Conservation (phyloP, 2,888 invertebrate species). For the Scaptomyza reducta region DNA sequence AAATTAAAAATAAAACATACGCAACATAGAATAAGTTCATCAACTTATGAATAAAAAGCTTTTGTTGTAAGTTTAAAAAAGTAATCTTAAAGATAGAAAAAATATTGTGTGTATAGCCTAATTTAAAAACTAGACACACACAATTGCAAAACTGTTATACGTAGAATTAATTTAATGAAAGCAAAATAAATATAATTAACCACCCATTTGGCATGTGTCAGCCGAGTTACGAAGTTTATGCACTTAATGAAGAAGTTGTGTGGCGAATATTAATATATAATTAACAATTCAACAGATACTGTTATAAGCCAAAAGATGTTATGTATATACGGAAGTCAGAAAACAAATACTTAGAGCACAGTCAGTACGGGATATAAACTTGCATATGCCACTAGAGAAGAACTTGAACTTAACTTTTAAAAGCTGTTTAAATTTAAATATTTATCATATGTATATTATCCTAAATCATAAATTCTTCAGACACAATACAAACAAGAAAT, state of each 20-base stretch:
- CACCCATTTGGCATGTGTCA: conserved; percentile 11
- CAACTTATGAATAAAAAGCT: conserved; percentile 19
- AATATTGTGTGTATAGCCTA: conserved; percentile 22
- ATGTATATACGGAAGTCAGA: conserved; percentile 27
- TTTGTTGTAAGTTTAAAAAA: conserved; percentile 22
- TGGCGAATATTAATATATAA: conserved; percentile 36
- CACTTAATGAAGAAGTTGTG: conserved; percentile 20
- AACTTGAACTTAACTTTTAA: not conserved
- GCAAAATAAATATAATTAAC: not conserved
- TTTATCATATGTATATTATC: not conserved
- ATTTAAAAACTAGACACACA: conserved; percentile 7
- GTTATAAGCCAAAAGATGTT: conserved; percentile 41
- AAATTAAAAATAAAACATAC: conserved; percentile 10
- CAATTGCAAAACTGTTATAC: conserved; percentile 32
- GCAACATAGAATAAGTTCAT: conserved; percentile 40
- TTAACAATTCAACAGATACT: conserved; percentile 14
- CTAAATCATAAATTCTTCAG: no score
- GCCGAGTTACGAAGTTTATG: conserved; percentile 3
- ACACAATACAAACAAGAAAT: no score
- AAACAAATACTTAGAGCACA: not conserved
- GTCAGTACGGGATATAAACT: not conserved
- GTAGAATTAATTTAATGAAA: not conserved
- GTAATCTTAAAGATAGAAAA: conserved; percentile 10
- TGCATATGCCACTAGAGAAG: not conserved
- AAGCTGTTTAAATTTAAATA: not conserved